Evolutionary conservation across 2,797 vertebrate genomes (phyloP).

Genomic region (Nannoperca obscura): DNA sequence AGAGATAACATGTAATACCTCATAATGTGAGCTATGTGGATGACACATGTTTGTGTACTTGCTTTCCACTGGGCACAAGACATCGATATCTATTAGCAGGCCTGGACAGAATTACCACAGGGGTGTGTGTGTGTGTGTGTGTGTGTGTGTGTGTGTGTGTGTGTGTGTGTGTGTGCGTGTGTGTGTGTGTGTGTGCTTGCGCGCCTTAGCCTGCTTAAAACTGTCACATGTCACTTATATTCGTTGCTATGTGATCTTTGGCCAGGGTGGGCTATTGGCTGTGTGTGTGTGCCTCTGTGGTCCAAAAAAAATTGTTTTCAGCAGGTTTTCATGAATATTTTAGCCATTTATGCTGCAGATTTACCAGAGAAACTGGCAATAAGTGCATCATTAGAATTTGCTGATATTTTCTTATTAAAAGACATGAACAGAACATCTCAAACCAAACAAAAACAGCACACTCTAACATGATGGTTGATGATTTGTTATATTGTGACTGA

Average conservation of each 20-base stretch:
- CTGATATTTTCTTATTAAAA: constrained; percentile 27
- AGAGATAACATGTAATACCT: constrained; percentile 69
- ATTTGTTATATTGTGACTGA: constrained; percentile 39
- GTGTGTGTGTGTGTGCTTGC: constrained; percentile 37
- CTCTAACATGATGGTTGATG: constrained; percentile 26
- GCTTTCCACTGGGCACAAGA: constrained; percentile 70
- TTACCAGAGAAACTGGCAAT: constrained; percentile 20
- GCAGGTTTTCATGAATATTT: constrained; percentile 71
- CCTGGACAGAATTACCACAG: constrained; percentile 65
- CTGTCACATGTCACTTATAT: constrained; percentile 76
- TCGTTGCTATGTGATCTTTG: constrained; percentile 75
- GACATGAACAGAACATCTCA: constrained; percentile 5
- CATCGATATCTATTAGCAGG: constrained; percentile 72
- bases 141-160: constrained; percentile 14
- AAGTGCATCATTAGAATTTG: constrained; percentile 12
- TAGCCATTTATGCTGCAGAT: constrained; percentile 28
- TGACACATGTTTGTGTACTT: constrained; percentile 77
- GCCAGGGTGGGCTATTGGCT: constrained; percentile 39
- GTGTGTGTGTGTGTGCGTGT: constrained; percentile 8
- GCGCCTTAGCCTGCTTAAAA: constrained; percentile 64
- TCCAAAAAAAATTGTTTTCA: constrained; percentile 34
- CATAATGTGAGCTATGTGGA: constrained; percentile 74
- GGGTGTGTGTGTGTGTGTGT: constrained; percentile 45
- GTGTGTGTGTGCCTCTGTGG: neutral
- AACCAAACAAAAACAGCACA: constrained; percentile 23